These are phyloP conservation scores for Staurois parvus DNA, from an alignment of 2,797 vertebrate genomes.

Conservation along the genomic window DNA sequence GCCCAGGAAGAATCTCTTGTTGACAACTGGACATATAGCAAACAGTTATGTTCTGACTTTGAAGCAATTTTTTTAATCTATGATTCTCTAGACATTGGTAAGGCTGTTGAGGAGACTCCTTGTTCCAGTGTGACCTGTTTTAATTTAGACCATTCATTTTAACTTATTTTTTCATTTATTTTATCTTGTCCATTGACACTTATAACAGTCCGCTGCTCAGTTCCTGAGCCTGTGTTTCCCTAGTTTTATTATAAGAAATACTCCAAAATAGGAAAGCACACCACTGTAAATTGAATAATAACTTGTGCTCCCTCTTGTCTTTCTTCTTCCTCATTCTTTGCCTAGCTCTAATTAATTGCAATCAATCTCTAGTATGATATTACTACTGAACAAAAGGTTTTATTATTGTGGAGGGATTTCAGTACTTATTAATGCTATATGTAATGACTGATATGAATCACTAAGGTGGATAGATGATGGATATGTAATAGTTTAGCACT, in stretches of 20 bases:
- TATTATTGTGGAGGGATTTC: slow-evolving; percentile 59
- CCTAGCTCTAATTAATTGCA: slow-evolving; percentile 59
- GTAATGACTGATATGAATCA: slow-evolving; percentile 58
- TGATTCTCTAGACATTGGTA: slow-evolving; percentile 2
- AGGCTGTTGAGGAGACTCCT: slow-evolving; percentile 16
- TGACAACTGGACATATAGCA: neutral
- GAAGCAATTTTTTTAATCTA: slow-evolving; percentile 8
- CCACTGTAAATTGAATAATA: slow-evolving; percentile 45
- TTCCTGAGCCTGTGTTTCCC: neutral
- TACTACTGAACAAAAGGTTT: slow-evolving; percentile 45
- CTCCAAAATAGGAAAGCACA: slow-evolving; percentile 21
- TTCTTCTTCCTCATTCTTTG: slow-evolving; percentile 28
- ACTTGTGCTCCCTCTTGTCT: slow-evolving; percentile 45
- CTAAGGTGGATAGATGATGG: slow-evolving; percentile 41
- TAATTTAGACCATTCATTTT: slow-evolving; percentile 39
- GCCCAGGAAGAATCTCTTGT: neutral
- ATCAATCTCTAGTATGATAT: slow-evolving; percentile 60
- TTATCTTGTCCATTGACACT: slow-evolving; percentile 34
- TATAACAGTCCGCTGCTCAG: slow-evolving; percentile 24
- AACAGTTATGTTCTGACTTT: neutral
- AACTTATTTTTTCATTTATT: slow-evolving; percentile 33
- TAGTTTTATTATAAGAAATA: slow-evolving; percentile 42
- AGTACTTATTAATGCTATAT: slow-evolving; percentile 49
- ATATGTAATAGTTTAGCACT: slow-evolving; percentile 43
- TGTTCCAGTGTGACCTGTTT: slow-evolving; percentile 29